A percentile compares a stretch with the other conserved stretches of the same genome.
Conservation (phyloP, 1,140 invertebrate species). For the Brachionus rotundiformis region DNA sequence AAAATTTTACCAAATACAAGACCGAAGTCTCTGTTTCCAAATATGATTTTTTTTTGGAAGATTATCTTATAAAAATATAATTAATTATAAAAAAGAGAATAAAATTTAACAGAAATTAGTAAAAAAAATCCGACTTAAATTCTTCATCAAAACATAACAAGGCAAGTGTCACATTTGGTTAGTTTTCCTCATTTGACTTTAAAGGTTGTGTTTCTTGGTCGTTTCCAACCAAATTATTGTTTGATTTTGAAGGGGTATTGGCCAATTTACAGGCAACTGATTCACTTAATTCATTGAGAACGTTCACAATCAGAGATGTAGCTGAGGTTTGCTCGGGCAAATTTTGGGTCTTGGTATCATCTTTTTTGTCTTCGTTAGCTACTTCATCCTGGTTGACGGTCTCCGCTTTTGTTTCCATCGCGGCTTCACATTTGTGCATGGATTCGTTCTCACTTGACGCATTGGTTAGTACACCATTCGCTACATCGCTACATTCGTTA, state of each 20-base stretch:
- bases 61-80: not conserved
- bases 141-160: constrained; percentile 2
- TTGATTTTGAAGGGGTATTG: constrained; percentile 15
- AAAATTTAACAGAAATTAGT: constrained; percentile 14
- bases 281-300: constrained; percentile 41
- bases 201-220: constrained; percentile 5
- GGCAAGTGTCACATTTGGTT: not conserved
- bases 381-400: not conserved
- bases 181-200: not conserved
- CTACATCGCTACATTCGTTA: constrained; percentile 19
- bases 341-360: not conserved
- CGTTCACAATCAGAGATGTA: constrained; percentile 25
- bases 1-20: not conserved
- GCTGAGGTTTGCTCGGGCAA: constrained; percentile 8
- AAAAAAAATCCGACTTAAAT: not conserved
- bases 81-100: not conserved
- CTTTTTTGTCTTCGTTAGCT: not conserved
- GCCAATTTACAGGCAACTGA: constrained; percentile 41
- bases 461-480: constrained; percentile 48
- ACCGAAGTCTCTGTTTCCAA: not conserved
- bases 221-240: not conserved
- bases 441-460: constrained; percentile 44
- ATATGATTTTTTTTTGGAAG: not conserved
- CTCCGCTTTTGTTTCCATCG: not conserved
- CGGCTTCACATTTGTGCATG: not conserved